A percentile compares a stretch with the other conserved stretches of the same genome.
Conservation (phyloP, 2,113 vertebrate species). For the Blennius ocellaris region DNA sequence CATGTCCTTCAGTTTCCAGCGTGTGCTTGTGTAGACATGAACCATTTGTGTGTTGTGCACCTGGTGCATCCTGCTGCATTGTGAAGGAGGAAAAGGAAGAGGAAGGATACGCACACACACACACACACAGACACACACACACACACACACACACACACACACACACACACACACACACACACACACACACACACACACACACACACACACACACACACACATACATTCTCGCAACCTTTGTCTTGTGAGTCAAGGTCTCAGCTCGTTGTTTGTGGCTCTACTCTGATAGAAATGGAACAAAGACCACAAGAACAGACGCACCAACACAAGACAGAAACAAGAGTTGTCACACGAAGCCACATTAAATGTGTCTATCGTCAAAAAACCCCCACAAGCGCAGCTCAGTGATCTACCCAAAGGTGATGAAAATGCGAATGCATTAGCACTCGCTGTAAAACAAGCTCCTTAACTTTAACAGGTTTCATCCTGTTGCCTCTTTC, state of each 20-base stretch:
- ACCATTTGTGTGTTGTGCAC: constrained; percentile 27
- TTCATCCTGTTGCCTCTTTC: no score
- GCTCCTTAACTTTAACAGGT: no score
- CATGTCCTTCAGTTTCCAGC: neutral
- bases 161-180: constrained; percentile 12
- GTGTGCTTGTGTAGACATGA: neutral
- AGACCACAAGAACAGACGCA: constrained; percentile 1
- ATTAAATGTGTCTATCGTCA: no score
- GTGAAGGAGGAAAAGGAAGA: constrained; percentile 58
- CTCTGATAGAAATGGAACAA: constrained; percentile 48
- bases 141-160: constrained; percentile 12
- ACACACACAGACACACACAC: constrained; percentile 11
- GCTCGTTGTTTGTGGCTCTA: constrained; percentile 40
- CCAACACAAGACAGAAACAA: no score
- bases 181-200: constrained; percentile 14
- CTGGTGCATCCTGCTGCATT: constrained; percentile 44
- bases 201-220: constrained; percentile 15
- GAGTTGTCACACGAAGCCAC: no score
- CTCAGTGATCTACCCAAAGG: no score
- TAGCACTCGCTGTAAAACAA: no score
- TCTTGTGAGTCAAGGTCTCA: constrained; percentile 65
- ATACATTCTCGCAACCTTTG: constrained; percentile 16
- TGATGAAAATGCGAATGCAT: no score
- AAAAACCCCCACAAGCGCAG: no score
- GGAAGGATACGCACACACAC: constrained; percentile 46